phyloP scores from a whole-genome alignment of 2,888 invertebrate genomes.

The Lypha dubia region DNA sequence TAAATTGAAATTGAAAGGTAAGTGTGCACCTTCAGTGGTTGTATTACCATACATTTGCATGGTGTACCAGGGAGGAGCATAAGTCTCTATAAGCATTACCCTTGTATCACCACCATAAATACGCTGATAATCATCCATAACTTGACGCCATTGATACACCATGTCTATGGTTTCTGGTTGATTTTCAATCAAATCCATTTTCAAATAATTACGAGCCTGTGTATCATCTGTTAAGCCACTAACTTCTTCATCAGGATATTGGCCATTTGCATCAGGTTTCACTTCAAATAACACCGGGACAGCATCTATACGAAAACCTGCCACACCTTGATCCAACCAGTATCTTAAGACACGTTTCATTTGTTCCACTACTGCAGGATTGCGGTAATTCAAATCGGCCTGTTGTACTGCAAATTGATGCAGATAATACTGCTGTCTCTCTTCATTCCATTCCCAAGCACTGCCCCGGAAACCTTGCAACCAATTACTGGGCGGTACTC shows the following conservation, averaged over 20 bases:
- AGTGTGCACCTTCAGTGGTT: constrained; percentile 83
- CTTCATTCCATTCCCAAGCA: constrained; percentile 86
- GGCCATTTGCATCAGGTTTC: constrained; percentile 83
- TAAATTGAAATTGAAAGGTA: constrained; percentile 87
- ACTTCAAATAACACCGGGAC: constrained; percentile 83
- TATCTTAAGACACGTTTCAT: constrained; percentile 87
- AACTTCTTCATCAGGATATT: constrained; percentile 84
- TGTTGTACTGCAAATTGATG: constrained; percentile 86
- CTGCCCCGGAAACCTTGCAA: constrained; percentile 84
- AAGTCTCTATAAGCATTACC: constrained; percentile 86
- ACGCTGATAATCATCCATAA: constrained; percentile 86
- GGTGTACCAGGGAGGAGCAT: constrained; percentile 83
- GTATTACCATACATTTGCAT: constrained; percentile 86
- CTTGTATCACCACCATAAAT: constrained; percentile 81
- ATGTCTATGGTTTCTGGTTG: constrained; percentile 84
- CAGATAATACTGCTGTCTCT: constrained; percentile 85
- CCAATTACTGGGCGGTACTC: constrained; percentile 84
- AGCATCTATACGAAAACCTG: constrained; percentile 88
- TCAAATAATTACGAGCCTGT: constrained; percentile 84
- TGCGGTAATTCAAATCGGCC: constrained; percentile 89
- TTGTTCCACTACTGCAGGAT: constrained; percentile 86
- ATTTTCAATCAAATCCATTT: constrained; percentile 85
- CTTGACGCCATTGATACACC: constrained; percentile 83
- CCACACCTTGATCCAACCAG: constrained; percentile 89
- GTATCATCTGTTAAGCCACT: constrained; percentile 83